Evolutionary conservation across 1,140 invertebrate genomes (phyloP), one percentile per base, ranked within the genome.

Genomic region (Kradibia gibbosae): DNA sequence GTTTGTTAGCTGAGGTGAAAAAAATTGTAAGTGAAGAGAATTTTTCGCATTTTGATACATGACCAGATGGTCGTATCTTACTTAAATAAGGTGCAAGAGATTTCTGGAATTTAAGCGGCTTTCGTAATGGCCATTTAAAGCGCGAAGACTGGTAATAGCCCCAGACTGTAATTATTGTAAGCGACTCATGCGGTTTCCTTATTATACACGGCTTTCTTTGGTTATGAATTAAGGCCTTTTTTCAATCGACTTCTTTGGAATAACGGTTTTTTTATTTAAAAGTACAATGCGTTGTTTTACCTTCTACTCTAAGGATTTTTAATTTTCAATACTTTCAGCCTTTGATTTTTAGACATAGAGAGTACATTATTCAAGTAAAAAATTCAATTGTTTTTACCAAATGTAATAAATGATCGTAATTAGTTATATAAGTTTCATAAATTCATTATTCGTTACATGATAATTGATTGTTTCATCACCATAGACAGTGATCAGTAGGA

Each of bases 101-200:
- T 10, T 42, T 39, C 13, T 70, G 71, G 45, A 81, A 76, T 81
- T 81, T 76, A 70, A 65, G 78, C 28, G 25, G 62, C 80, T 76
- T 53, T 76, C 34, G 80, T 55, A 81, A 81, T 81, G 62, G 22
- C 60, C 80, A 81, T 76, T 81, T 81, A 75, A 75, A 81, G 80
- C 36, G 31, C 22, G 42, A 74, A 71, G 55, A 65, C 42, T 53
- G 17, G 71, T 36, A n/a, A n/a, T n/a, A 70, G 31, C 55, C 42
- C n/a, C 36, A 20, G 48, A 42, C 8, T 62, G 70, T 36, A 73
- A 80, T 80, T 73, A 73, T 50, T 75, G 42, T 74, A 62, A 62
- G 39, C 55, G 62, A 25, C 70, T 79, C 60, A 31, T 28, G 39
- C 11, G 31, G 31, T 65, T 11, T 36, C 15, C 15, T 11, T 11